Evolutionary conservation across 2,888 invertebrate species (phyloP), one percentile per base, ranked within the genome.

Genomic region (Machimus rusticus): DNA sequence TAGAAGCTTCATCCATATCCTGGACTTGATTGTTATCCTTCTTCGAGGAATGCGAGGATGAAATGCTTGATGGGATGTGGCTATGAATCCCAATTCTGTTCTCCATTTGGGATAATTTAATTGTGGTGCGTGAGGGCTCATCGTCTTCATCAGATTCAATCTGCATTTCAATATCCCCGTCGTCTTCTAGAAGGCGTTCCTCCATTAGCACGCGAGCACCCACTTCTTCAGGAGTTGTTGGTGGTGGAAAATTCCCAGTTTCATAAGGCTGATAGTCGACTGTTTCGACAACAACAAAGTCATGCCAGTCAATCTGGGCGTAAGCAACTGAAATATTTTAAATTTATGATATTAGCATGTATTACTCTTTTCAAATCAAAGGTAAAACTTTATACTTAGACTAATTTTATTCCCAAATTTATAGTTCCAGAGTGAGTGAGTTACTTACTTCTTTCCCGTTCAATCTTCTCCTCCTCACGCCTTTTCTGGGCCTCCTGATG

Each of bases 251-350:
- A 91, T 98, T 98, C 0, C 98, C 98, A 14, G 96, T 96, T 93
- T 99, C 99, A 90, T 97, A 98, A 0, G 98, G 97, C 90, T 99
- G 98, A 92, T 99, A 99, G 93, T 99, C 99, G 0, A 99, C 99
- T 0, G 99, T 99, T 93, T 99, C 99, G 0, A 99, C 99, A 0
- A 99, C 99, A 0, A 99, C 99, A 93, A 99, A 99, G 93, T 99
- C 99, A 92, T 99, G 99, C 99, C 99, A 99, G 92, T 99, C 99
- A 89, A 99, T 99, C 91, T 98, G 98, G 0, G 99, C 99, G 92
- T 99, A 99, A 0, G 97, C 97, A 39, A 97, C 95, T 94, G 88
- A 87, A 28, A 74, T 46, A 16, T 23, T 51, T 12, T 3, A 12
- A 46, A 51, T 51, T 51, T 51, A 16, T 46, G 1, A 43, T 46